Base-by-base conservation (phyloP, 2,113 vertebrate genomes). In the Dicrurus megarhynchus region DNA sequence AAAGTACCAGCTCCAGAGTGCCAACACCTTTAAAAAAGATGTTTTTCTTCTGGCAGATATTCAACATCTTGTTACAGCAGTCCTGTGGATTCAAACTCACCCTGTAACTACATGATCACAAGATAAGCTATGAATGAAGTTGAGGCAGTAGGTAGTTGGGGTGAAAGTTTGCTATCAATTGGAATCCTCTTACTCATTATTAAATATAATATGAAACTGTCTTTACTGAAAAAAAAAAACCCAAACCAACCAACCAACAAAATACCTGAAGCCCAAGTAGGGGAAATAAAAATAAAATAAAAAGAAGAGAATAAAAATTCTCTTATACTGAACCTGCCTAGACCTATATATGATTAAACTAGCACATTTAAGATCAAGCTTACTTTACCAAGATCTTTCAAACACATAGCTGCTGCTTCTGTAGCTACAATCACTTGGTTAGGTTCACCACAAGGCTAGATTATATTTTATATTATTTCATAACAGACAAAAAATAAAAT, bases 21-120 rank as follows among this genome's bases (percentile, higher is more conserved):
- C 94, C 75, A 96, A 86, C 46, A 85, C 23, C 42, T 84, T 84
- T 93, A 81, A 89, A 88, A 89, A 70, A 88, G 37, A 77, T 68
- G 33, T 47, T 89, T 94, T 92, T 87, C 47, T 81, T 50, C 55
- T 87, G 90, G 76, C 59, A 88, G 33, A 32, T 60, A 73, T 84
- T 89, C 85, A 91, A 65, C 78, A 65, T 37, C 79, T 85, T 93
- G 37, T 93, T 93, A 86, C 13, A 87, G 76, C 42, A 74, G 20
- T n/a, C 16, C 18, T 68, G 33, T 47, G 89, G 89, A 78, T 91
- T 95, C 61, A 74, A 89, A 79, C 59, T 95, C 55, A 39, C 14
- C 13, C 42, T 90, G 50, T 37, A 92, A 86, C 63, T 92, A 63
- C 35, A 50, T 32, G 67, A 84, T 84, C 59, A 90, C 33, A 94